Conservation (phyloP, 2,888 invertebrate species). For the Teleogryllus oceanicus region DNA sequence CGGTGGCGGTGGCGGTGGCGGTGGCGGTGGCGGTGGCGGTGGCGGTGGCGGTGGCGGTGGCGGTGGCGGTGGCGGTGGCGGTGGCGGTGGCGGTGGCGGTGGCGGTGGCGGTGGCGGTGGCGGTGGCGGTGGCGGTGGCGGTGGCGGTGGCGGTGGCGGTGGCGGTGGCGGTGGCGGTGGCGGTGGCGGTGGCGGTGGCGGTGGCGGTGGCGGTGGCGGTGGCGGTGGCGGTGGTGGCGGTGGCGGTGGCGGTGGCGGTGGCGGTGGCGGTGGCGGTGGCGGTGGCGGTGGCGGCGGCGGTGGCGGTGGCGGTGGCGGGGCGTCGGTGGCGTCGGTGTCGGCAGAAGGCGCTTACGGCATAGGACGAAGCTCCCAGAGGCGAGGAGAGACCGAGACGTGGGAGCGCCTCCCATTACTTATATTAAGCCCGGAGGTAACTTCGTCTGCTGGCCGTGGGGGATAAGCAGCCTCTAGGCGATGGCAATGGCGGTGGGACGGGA, state of each 20-base stretch:
- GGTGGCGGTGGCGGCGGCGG: background rate
- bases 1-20: background rate
- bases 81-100: background rate
- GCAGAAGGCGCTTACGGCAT: background rate
- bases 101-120: background rate
- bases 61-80: background rate
- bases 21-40: background rate
- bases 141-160: background rate
- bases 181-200: background rate
- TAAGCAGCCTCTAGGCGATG: background rate
- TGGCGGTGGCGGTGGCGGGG: background rate
- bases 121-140: background rate
- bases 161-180: background rate
- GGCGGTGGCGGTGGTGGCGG: background rate
- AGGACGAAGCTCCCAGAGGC: background rate
- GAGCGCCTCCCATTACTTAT: background rate
- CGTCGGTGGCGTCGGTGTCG: background rate
- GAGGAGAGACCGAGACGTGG: background rate
- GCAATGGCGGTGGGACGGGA: background rate
- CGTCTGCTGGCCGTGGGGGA: background rate
- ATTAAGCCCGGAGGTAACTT: background rate
- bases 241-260: background rate
- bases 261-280: background rate
- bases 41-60: background rate
- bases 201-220: background rate